A percentile compares a stretch with the other conserved stretches of the same genome.
phyloP scores from a whole-genome alignment of 2,888 invertebrate species.

The Agrotis ipsilon region DNA sequence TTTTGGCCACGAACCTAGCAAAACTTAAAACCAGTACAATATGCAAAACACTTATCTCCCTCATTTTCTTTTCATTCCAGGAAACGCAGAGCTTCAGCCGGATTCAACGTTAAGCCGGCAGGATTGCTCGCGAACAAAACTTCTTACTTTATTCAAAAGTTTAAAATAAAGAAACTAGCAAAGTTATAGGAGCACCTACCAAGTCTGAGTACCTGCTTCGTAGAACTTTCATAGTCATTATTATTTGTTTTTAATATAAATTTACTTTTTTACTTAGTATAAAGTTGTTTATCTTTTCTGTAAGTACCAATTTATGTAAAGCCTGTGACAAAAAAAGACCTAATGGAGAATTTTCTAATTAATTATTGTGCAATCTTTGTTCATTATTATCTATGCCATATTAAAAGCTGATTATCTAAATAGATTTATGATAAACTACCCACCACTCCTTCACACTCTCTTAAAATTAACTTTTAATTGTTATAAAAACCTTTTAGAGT shows the following conservation, averaged over 20 bases:
- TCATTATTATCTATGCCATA: too few species aligned
- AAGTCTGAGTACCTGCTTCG: conserved; percentile 8
- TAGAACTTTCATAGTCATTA: conserved; percentile 7
- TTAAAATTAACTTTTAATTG: too few species aligned
- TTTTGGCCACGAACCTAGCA: background rate
- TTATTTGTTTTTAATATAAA: conserved; percentile 1
- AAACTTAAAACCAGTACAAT: conserved; percentile 25
- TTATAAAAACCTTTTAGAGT: too few species aligned
- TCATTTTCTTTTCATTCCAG: conserved; percentile 45
- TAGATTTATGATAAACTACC: conserved; percentile 10
- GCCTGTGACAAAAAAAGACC: too few species aligned
- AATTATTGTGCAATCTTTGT: background rate
- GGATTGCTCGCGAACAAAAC: conserved; percentile 32
- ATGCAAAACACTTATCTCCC: conserved; percentile 45
- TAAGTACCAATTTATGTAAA: background rate
- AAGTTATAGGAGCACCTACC: conserved; percentile 17
- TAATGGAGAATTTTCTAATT: too few species aligned
- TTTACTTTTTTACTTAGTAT: background rate
- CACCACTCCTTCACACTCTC: too few species aligned
- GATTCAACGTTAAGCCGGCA: conserved; percentile 45
- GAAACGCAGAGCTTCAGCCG: conserved; percentile 34
- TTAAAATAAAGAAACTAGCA: conserved; percentile 34
- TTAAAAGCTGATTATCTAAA: background rate
- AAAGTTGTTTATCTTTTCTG: background rate
- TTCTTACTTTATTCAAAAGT: conserved; percentile 43